A percentile compares a stretch with the other conserved stretches of the same genome.
phyloP scores from a whole-genome alignment of 2,797 vertebrate species.

The Chloroceryle inda region DNA sequence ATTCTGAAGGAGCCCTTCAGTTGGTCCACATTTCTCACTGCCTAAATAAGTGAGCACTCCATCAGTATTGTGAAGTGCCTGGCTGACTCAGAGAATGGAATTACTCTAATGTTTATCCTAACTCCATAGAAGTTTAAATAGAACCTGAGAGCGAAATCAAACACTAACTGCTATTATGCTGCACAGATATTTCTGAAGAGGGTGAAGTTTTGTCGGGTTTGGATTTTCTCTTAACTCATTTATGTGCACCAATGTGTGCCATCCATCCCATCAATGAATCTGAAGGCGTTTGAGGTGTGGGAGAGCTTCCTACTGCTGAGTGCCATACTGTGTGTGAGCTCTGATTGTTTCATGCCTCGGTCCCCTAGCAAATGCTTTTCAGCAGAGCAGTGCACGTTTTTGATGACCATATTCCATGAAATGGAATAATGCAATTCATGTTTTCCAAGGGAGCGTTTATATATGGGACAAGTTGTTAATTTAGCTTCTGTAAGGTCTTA shows the following conservation, averaged over 20 bases:
- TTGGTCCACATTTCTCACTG: neutral
- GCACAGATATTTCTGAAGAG: neutral
- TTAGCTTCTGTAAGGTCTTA: neutral
- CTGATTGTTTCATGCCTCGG: neutral
- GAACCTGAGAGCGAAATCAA: neutral
- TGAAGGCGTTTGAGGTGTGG: neutral
- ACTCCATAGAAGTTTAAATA: neutral
- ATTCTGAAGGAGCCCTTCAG: neutral
- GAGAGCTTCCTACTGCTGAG: neutral
- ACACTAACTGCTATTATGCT: neutral
- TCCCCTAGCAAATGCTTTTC: neutral
- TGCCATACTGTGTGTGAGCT: accelerated
- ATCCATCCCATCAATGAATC: neutral
- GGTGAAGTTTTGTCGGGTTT: neutral
- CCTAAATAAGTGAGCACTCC: neutral
- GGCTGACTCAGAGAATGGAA: neutral
- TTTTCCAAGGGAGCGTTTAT: neutral
- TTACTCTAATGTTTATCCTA: neutral
- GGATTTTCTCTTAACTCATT: neutral
- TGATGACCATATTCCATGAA: neutral
- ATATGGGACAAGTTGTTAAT: neutral
- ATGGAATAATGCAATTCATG: neutral
- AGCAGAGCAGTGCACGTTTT: neutral
- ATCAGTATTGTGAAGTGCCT: neutral
- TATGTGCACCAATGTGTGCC: neutral